Conservation (phyloP, 35 echinoderm and acorn worm genomes). For the Holothuria glaberrima region DNA sequence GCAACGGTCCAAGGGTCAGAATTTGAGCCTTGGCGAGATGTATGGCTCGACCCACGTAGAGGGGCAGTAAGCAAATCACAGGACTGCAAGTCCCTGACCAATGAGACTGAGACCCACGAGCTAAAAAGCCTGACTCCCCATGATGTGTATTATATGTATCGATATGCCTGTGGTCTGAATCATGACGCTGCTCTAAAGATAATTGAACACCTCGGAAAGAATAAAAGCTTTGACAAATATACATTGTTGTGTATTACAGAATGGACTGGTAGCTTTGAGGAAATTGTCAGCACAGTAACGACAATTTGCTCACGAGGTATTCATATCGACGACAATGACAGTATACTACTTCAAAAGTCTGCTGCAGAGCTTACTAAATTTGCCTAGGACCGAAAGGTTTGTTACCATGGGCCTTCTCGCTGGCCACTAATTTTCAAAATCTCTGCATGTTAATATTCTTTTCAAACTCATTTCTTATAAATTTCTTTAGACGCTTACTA, state of each 20-base stretch:
- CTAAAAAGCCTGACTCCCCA: not conserved
- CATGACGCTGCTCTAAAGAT: not conserved
- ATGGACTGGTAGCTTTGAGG: not conserved
- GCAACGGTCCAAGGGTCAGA: no score
- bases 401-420: no score
- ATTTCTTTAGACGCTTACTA: no score
- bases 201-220: not conserved
- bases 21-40: no score
- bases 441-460: no score
- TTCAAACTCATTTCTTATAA: no score
- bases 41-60: not conserved
- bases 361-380: not conserved
- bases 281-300: not conserved
- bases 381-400: not conserved
- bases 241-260: not conserved
- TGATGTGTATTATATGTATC: no score
- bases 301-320: not conserved
- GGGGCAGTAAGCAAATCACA: not conserved
- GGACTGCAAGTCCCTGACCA: not conserved
- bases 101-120: not conserved
- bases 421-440: no score
- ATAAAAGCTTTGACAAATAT: not conserved
- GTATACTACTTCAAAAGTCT: not conserved
- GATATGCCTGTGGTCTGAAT: not conserved
- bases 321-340: not conserved